Evolutionary conservation across 2,113 vertebrate genomes (phyloP), one percentile per base, ranked within the genome.

Genomic region (Nannospalax galili): DNA sequence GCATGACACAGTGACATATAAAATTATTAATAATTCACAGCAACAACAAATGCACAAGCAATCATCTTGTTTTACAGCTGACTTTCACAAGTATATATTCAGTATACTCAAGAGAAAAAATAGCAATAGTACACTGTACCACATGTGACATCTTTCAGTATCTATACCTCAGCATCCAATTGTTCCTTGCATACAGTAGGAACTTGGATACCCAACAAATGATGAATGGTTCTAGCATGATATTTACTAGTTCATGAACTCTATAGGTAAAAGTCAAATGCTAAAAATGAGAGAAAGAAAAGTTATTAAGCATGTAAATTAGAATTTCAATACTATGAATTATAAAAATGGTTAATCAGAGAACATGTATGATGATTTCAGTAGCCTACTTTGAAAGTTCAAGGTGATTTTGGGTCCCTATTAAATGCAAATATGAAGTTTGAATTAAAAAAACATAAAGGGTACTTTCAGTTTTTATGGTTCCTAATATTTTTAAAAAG

Each of bases 11-110:
- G 19, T 62, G 28, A 78, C 37, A 64, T 40, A 82, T 74, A 92
- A 82, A 86, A 37, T 69, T n/a, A 78, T 88, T 82, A 94, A 74
- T 77, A 96, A 48, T 95, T 93, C 90, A 93, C 17, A 82, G 40
- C 17, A 81, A 88, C 48, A 96, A 78, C 28, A 22, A 92, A 30
- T 42, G 11, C 6, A 81, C 28, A 22, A 80, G 56, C 11, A 84
- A 78, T 22, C 26, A 80, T 40, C n/a, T 75, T 87, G 40, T 75
- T 91, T 77, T 72, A 56, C 3, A 91, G 67, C 69, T 5, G 32
- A 37, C 45, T 37, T 52, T 92, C 65, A 72, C 20, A 20, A 42
- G 40, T 48, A 84, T 40, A 69, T 45, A 94, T 73, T 77, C 15
- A 42, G 35, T 67, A 12, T 40, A 35, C 2, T 35, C 12, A 84